A percentile compares a stretch with the other conserved stretches of the same genome.
Evolutionary conservation across 64 coral and sea anemone genomes (phyloP).

Genomic region (Cladopsammia gracilis): DNA sequence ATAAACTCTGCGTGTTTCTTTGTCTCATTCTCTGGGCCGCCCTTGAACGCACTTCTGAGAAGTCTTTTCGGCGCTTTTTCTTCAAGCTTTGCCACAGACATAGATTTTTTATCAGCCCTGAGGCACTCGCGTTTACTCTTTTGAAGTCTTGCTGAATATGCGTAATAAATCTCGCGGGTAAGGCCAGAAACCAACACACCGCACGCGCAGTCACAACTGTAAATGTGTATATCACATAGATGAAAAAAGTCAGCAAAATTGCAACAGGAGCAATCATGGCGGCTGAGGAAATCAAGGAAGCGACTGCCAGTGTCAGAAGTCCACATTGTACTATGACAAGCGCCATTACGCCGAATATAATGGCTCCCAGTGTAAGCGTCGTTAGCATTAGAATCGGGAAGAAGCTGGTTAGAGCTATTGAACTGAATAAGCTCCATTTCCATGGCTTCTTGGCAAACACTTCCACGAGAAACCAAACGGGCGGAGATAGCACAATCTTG

Average conservation of each 20-base stretch:
- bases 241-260: not conserved
- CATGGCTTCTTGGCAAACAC: slow-evolving; percentile 24
- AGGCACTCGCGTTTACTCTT: not conserved
- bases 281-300: not conserved
- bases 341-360: not conserved
- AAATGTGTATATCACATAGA: not conserved
- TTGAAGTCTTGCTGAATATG: not conserved
- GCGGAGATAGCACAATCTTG: slow-evolving; percentile 16
- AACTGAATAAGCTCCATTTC: slow-evolving; percentile 25
- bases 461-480: slow-evolving; percentile 13
- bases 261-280: not conserved
- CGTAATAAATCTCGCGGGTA: not conserved
- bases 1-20: not conserved
- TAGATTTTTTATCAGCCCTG: not conserved
- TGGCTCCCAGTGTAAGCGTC: not conserved
- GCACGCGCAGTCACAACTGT: not conserved
- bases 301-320: not conserved
- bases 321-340: slow-evolving; percentile 10
- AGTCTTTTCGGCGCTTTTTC: not conserved
- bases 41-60: not conserved
- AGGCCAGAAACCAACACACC: not conserved
- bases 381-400: not conserved
- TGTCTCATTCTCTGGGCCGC: not conserved
- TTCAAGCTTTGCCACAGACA: not conserved
- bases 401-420: not conserved